phyloP scores from a whole-genome alignment of 2,113 vertebrate species.

The Ameiurus melas region DNA sequence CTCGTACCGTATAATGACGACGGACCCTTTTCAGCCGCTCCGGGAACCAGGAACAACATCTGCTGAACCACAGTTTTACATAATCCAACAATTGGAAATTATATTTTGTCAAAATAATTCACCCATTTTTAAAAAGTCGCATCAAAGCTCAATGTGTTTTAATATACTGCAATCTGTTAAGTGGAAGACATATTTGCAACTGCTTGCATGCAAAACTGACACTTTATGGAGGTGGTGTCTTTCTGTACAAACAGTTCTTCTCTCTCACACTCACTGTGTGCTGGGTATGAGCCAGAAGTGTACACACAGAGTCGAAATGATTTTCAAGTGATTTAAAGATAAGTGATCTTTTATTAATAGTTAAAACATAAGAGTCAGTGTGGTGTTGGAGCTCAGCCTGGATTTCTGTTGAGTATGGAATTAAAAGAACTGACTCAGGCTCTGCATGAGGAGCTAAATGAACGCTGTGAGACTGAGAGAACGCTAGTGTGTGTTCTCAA shows the following conservation, averaged over 20 bases:
- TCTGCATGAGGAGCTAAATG: background rate
- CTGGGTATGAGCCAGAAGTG: background rate
- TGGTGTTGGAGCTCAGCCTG: background rate
- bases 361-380: background rate
- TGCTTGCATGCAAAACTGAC: too few relatives aligned
- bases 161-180: background rate
- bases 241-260: background rate
- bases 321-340: background rate
- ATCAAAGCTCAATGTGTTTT: background rate
- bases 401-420: background rate
- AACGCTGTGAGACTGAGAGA: background rate
- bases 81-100: background rate
- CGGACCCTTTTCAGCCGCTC: too few relatives aligned
- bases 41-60: too few relatives aligned
- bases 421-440: background rate
- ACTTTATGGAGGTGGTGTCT: background rate
- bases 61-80: background rate
- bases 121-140: background rate
- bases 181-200: background rate
- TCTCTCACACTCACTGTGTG: background rate
- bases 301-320: background rate
- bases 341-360: background rate
- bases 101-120: background rate
- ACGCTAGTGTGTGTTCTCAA: background rate
- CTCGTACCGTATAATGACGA: too few relatives aligned